phyloP scores from a whole-genome alignment of 2,888 invertebrate genomes.

The Plemyria rubiginata region DNA sequence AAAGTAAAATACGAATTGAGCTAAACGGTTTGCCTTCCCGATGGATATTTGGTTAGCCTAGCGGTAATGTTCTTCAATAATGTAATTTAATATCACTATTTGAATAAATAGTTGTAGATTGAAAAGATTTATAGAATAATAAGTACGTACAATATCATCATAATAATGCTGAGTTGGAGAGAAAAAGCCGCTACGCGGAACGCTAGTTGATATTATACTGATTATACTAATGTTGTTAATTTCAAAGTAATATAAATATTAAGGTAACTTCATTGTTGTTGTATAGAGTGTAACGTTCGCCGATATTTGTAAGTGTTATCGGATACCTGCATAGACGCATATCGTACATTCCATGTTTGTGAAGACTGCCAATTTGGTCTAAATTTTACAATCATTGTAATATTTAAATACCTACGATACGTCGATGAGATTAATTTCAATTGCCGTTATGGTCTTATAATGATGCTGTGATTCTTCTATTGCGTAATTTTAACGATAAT shows the following conservation, averaged over 20 bases:
- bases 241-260: slow-evolving; percentile 60
- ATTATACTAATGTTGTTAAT: slow-evolving; percentile 66
- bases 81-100: slow-evolving; percentile 42
- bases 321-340: slow-evolving; percentile 84
- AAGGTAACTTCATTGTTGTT: slow-evolving; percentile 80
- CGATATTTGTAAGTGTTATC: slow-evolving; percentile 81
- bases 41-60: slow-evolving; percentile 60
- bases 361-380: slow-evolving; percentile 85
- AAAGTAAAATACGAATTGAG: slow-evolving; percentile 66
- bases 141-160: slow-evolving; percentile 38
- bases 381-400: slow-evolving; percentile 83
- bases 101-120: slow-evolving; percentile 34
- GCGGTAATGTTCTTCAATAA: slow-evolving; percentile 40
- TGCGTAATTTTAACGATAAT: slow-evolving; percentile 79
- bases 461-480: slow-evolving; percentile 85
- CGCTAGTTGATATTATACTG: slow-evolving; percentile 43
- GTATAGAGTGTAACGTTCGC: slow-evolving; percentile 75
- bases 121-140: slow-evolving; percentile 34
- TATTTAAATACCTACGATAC: slow-evolving; percentile 80
- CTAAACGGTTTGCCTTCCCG: slow-evolving; percentile 69
- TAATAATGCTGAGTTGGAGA: slow-evolving; percentile 35
- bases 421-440: slow-evolving; percentile 82
- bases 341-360: slow-evolving; percentile 85
- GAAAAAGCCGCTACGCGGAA: slow-evolving; percentile 38
- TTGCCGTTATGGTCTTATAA: slow-evolving; percentile 82